These are phyloP conservation scores for Phania funesta DNA, from an alignment of 2,888 invertebrate species.

Conservation along the genomic window DNA sequence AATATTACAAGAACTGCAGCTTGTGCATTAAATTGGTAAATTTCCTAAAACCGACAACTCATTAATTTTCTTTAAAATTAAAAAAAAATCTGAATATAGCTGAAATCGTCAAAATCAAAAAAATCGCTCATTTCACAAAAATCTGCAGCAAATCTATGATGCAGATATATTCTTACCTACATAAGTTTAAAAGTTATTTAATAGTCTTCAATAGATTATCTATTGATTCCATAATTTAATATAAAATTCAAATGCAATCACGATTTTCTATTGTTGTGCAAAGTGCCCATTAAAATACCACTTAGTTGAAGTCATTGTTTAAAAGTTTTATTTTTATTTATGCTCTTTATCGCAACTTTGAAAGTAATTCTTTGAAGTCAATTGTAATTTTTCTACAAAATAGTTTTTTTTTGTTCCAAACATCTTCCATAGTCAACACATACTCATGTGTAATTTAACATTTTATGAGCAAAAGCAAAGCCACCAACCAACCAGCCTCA, in stretches of 20 bases:
- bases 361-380: conserved; percentile 48
- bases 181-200: not conserved
- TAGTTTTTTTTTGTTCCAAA: not conserved
- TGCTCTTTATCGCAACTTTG: conserved; percentile 12
- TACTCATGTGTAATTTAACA: conserved; percentile 57
- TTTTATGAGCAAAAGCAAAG: conserved; percentile 11
- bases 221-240: not conserved
- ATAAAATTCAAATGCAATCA: conserved; percentile 9
- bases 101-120: no score
- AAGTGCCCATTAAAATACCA: conserved; percentile 9
- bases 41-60: no score
- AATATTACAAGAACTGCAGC: no score
- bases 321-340: not conserved
- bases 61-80: no score
- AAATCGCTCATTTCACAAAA: no score
- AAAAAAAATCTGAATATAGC: no score
- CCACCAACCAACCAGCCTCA: not conserved
- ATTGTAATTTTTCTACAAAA: conserved; percentile 30
- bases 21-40: no score
- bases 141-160: no score
- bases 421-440: conserved; percentile 52
- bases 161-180: no score
- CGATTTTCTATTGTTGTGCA: conserved; percentile 35
- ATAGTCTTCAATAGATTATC: not conserved
- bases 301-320: conserved; percentile 22